Conservation (phyloP, 2,113 vertebrate species). For the Scytalopus superciliaris region DNA sequence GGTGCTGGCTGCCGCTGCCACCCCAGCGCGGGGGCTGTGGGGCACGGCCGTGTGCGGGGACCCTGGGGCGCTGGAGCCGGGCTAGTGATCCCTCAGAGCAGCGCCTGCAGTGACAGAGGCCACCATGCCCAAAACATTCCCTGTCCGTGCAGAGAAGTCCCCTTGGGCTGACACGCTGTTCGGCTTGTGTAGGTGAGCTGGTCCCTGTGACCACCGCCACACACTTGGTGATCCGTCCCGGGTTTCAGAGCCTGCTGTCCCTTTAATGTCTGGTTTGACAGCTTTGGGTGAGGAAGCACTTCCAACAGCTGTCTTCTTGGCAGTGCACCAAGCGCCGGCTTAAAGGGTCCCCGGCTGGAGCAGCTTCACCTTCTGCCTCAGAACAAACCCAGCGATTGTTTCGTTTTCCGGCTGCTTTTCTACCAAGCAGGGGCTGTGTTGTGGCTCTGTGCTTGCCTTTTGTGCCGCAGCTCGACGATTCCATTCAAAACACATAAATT, state of each 20-base stretch:
- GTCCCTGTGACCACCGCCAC: not conserved
- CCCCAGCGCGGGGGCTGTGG: too few species aligned
- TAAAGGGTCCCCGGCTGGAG: slow-evolving; percentile 84
- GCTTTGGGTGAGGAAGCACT: slow-evolving; percentile 88
- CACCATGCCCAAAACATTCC: not conserved
- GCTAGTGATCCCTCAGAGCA: not conserved
- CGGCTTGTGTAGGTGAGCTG: not conserved
- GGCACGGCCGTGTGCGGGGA: not conserved
- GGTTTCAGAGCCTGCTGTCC: slow-evolving; percentile 66
- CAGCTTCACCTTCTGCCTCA: slow-evolving; percentile 78
- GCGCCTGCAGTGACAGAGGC: not conserved
- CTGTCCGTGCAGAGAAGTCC: not conserved
- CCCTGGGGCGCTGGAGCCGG: too few species aligned
- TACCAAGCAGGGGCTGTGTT: slow-evolving; percentile 46
- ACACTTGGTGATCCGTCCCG: slow-evolving; percentile 67
- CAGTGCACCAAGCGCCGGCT: slow-evolving; percentile 87
- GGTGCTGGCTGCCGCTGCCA: too few species aligned
- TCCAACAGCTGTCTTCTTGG: slow-evolving; percentile 99
- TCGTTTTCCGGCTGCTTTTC: slow-evolving; percentile 72
- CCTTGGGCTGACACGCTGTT: not conserved
- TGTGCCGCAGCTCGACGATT: not conserved
- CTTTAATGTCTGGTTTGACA: slow-evolving; percentile 88
- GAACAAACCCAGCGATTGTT: slow-evolving; percentile 81
- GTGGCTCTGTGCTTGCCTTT: slow-evolving; percentile 43
- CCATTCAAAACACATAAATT: not conserved